Base-by-base conservation (phyloP, 2,797 vertebrate species). In the Acrossocheilus fasciatus region DNA sequence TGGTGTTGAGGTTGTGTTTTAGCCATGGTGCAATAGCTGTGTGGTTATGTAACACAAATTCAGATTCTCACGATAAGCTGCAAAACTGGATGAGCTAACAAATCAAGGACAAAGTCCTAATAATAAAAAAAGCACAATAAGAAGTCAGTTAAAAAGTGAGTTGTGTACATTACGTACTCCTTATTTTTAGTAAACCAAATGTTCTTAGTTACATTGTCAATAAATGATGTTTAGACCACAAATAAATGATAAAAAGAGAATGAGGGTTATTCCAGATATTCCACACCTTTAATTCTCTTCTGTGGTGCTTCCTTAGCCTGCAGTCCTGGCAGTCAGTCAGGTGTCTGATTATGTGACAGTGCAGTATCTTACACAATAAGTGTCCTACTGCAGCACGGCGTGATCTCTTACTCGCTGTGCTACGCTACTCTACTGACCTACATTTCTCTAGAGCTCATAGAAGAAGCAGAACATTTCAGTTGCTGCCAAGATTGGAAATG, bases 301-400 rank as follows among this genome's bases (percentile, higher is more conserved):
- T n/a, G n/a, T 72, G 20, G 41, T 36, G 39, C 66, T 23, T 77
- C 64, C 11, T 30, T 39, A 36, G 3, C 20, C 84, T 86, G 89
- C 59, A 81, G 87, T 87, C 82, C 86, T 88, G 43, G 36, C 70
- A 26, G 47, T 66, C n/a, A 64, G 81, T 86, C 81, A 81, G 86
- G 57, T 66, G 47, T 77, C 72, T 78, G 4, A 52, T 91, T 93
- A 93, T 83, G 90, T 92, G 92, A 91, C 90, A 83, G 83, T 72
- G 81, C 81, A 89, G 90, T 62, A 81, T 91, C 85, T 94, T 93
- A 94, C 91, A 88, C 92, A 94, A 94, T 79, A 91, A 11, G 89
- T 88, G 88, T 72, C 68, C 43, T 75, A 70, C 92, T 91, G 93
- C 91, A 91, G 91, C 43, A 79, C 43, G 68, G 81, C 78, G 41